Base-by-base conservation (phyloP, 92 coral and sea anemone genomes). In the Phenganax subtilis region DNA sequence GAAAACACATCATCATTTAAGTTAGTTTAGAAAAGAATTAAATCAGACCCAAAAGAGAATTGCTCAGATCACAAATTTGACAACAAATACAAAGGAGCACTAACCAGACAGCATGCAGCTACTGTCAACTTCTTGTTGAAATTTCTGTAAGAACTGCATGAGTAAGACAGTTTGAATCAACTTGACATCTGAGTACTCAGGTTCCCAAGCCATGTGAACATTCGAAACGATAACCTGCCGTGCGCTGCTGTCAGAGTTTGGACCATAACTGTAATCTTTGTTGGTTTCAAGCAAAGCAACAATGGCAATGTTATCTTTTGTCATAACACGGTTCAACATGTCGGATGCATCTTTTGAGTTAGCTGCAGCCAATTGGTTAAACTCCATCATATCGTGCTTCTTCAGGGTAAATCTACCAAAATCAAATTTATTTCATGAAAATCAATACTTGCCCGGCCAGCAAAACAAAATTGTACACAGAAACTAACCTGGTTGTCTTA, bases 131-230 rank as follows among this genome's bases (percentile, higher is more conserved):
- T 92, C 97, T 74, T 92, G 93, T 87, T 91, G 82, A 67, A 96
- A 90, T 67, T 84, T 96, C 89, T 81, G 89, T 80, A 96, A 58
- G 81, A 92, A 97, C 71, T 96, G 97, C 99, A 96, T 96, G 10
- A 96, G 72, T 91, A 96, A 86, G 63, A 96, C 99, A 0, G 97
- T 90, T 82, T 96, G 99, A 75, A 96, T 96, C 59, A 96, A 75
- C 86, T 96, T 96, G 57, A 96, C 99, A 71, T 96, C 99, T 47
- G 89, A 87, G 84, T 92, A 96, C 84, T 96, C 99, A 8, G 99
- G 99, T 77, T 96, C 99, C 99, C 99, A 96, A 71, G 92, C 97
- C 54, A 96, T 96, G 76, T 96, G 99, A 14, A 92, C 99, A 87
- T 96, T 96, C 59, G 99, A 96, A 29, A 96, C 90, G 16, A 96